Percentiles rank a stretch among this genome's conserved stretches.
Conservation (phyloP, 2,113 vertebrate species). For the Burhinus oedicnemus region DNA sequence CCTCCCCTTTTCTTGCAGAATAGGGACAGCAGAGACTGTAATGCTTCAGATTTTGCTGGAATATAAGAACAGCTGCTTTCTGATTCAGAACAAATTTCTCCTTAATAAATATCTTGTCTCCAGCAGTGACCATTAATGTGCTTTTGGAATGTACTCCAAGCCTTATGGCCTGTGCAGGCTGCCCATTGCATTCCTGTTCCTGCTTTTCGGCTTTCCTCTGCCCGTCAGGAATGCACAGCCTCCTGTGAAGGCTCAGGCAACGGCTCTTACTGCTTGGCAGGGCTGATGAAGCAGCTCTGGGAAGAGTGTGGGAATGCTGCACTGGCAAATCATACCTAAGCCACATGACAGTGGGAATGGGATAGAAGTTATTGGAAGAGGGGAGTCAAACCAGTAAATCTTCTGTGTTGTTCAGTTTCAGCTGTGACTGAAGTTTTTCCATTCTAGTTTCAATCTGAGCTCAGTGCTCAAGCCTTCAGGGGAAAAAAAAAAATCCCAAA, state of each 20-base stretch:
- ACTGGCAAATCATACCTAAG: neutral
- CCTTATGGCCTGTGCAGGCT: neutral
- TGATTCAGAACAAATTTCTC: neutral
- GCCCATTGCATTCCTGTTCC: neutral
- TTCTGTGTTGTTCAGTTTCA: neutral
- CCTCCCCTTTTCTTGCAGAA: neutral
- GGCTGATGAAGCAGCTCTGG: neutral
- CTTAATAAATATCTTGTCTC: neutral
- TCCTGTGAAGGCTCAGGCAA: constrained; percentile 10
- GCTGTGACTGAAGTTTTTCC: constrained; percentile 24
- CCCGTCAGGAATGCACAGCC: constrained; percentile 1
- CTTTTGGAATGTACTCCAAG: neutral
- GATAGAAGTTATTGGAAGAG: neutral
- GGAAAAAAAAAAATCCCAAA: neutral
- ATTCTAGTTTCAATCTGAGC: neutral
- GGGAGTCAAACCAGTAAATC: constrained; percentile 4
- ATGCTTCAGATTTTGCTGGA: neutral
- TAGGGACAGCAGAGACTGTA: neutral
- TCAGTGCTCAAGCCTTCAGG: neutral
- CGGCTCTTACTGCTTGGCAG: neutral
- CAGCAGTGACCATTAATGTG: constrained; percentile 4
- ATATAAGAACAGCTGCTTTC: constrained; percentile 33
- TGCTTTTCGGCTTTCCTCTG: neutral
- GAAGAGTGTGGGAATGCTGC: constrained; percentile 26
- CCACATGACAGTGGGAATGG: neutral